Evolutionary conservation across 2,888 invertebrate species (phyloP), one percentile per base, ranked within the genome.

Genomic region (Oxyscelio sp.): DNA sequence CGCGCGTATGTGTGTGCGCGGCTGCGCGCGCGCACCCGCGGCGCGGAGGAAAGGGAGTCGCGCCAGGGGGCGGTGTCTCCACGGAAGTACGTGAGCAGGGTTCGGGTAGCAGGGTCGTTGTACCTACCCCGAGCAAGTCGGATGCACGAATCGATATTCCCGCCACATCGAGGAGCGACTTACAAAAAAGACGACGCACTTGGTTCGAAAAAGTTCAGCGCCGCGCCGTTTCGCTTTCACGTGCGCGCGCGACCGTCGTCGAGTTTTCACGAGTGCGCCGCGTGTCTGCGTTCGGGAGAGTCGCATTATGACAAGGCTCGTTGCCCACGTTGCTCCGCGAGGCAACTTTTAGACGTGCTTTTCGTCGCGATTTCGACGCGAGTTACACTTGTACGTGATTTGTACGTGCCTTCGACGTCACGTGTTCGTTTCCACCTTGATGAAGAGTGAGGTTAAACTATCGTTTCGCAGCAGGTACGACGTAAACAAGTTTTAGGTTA

Each of bases 21-120:
- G n/a, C n/a, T n/a, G n/a, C 61, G 71, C 58, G 66, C 8, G 19
- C 27, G 6, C 27, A 56, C 38, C 83, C 80, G 87, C 85, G 88
- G 90, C 89, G 59, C 34, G 82, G 87, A 86, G 87, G 83, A 70
- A 56, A 87, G 85, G 85, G 87, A 66, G 61, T 13, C 52, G 85
- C 87, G 65, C 43, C 48, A 48, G 82, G 77, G 90, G 90, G 90
- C 89, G 88, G 88, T 90, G 90, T 89, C 90, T 86, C 81, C 87
- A 87, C 85, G 88, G 88, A 88, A 87, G 87, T 83, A 87, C 78
- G 85, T 81, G 77, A 78, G 73, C 83, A 70, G 79, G 84, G 84
- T 81, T 83, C 85, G 79, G 68, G 68, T 73, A 84, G 90, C 88
- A 92, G 92, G 92, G 92, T 93, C 92, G 92, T 92, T 93, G 92